A percentile compares a stretch with the other conserved stretches of the same genome.
Evolutionary conservation across 2,888 invertebrate species (phyloP).

Genomic region (Epinotia ramella): DNA sequence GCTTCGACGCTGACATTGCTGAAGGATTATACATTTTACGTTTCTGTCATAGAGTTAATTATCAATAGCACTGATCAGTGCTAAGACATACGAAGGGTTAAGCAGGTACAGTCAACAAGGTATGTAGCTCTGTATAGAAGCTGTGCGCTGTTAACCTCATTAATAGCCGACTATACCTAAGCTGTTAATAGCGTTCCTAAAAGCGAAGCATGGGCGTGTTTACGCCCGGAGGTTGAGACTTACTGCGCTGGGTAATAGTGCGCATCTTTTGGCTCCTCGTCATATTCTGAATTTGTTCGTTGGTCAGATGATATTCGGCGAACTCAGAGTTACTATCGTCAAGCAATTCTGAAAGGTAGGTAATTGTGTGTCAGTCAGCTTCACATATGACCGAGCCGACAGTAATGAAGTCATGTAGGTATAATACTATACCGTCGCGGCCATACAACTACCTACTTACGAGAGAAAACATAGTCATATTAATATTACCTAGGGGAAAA

Average conservation of each 20-base stretch:
- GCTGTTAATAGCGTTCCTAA: not conserved
- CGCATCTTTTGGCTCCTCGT: slow-evolving; percentile 41
- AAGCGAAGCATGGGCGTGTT: slow-evolving; percentile 27
- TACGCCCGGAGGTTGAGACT: slow-evolving; percentile 28
- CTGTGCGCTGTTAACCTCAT: not conserved
- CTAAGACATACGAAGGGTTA: no score
- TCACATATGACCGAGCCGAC: not conserved
- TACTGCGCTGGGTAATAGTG: slow-evolving; percentile 44
- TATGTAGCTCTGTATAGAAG: no score
- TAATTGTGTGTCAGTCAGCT: slow-evolving; percentile 2
- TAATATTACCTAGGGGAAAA: no score
- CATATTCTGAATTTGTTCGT: slow-evolving; percentile 36
- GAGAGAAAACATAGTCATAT: no score
- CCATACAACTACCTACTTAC: not conserved
- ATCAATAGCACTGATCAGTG: no score
- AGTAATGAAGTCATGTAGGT: not conserved
- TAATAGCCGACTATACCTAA: not conserved
- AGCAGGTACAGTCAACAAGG: no score
- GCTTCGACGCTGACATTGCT: no score
- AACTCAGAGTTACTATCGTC: slow-evolving; percentile 35
- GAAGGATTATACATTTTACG: no score
- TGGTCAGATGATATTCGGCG: slow-evolving; percentile 38
- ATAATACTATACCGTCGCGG: not conserved
- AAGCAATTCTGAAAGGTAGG: slow-evolving; percentile 43
- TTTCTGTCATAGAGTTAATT: no score